Base-by-base conservation (phyloP, 2,113 vertebrate genomes). In the Myocastor coypus region DNA sequence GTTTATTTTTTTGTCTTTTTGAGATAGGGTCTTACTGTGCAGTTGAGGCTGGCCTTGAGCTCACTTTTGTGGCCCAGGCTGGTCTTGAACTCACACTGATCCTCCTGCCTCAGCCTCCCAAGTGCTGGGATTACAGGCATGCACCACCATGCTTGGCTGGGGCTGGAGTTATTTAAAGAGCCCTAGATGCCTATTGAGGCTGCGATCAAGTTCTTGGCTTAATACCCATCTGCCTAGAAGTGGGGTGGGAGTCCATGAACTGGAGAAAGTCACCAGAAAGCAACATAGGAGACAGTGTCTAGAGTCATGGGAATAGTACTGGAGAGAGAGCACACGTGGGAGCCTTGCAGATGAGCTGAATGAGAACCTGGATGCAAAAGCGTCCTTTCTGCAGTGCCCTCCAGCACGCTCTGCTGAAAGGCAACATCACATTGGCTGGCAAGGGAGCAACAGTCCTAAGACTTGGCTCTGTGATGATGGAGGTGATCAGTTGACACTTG, bases 381-480 rank as follows among this genome's bases (percentile, higher is more conserved):
- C 2, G 59, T 80, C 37, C 32, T 17, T 28, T 52, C 40, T 24
- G 1, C n/a, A 17, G 11, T 5, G 68, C 19, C 75, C 50, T 50
- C 61, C 52, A 14, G 40, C 46, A 40, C 16, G 11, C 16, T 32
- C 16, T 55, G 0, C 68, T 30, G 69, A 40, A 37, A 57, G 78
- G 2, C 4, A 30, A 12, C 5, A 3, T 2, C 52, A 5, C 4
- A 61, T 22, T 8, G 5, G 61, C 28, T 3, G 55, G 22, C n/a
- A 17, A 20, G 24, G 78, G 77, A 64, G n/a, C 42, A 37, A 1
- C 22, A 4, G 12, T 34, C 40, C 4, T 7, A 26, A 14, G 83
- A n/a, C 80, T 24, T 17, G 0, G 34, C 22, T 9, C 50, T 16
- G 19, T 13, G 0, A 12, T 6, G 22, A 28, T 22, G 61, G 88